Conservation (phyloP, 2,888 invertebrate species). For the Cephus runcator region DNA sequence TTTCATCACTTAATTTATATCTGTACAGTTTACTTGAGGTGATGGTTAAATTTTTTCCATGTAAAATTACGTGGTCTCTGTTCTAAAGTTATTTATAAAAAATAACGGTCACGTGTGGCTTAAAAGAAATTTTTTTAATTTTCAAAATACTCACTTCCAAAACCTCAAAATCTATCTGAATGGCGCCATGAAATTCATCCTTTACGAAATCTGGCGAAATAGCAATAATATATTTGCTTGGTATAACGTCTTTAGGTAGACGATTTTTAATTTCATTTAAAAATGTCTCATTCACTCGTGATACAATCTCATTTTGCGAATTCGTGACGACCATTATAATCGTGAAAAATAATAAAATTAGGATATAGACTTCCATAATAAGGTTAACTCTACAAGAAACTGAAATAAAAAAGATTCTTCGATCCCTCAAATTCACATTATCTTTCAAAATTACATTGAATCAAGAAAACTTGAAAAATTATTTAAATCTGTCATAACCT, state of each 20-base stretch:
- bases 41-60: conserved; percentile 53
- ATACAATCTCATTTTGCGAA: too few relatives aligned
- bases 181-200: conserved; percentile 26
- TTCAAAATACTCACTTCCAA: conserved; percentile 17
- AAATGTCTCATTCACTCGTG: too few relatives aligned
- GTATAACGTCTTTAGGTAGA: conserved; percentile 21
- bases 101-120: neutral
- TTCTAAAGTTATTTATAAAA: neutral
- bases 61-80: conserved; percentile 32
- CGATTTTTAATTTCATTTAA: conserved; percentile 8
- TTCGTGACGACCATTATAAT: too few relatives aligned
- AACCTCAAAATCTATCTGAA: conserved; percentile 26
- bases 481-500: too few relatives aligned
- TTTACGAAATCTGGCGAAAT: conserved; percentile 23
- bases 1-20: conserved; percentile 9
- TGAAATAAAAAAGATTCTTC: too few relatives aligned
- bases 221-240: conserved; percentile 27
- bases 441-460: too few relatives aligned
- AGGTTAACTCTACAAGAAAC: too few relatives aligned
- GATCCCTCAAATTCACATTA: too few relatives aligned
- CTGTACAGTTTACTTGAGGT: conserved; percentile 39
- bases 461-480: too few relatives aligned
- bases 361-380: too few relatives aligned
- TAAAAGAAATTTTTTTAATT: neutral
- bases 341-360: too few relatives aligned